A percentile compares a stretch with the other conserved stretches of the same genome.
These are phyloP conservation scores for Peromyscus attwateri DNA, from an alignment of 2,797 vertebrate species.

Conservation along the genomic window DNA sequence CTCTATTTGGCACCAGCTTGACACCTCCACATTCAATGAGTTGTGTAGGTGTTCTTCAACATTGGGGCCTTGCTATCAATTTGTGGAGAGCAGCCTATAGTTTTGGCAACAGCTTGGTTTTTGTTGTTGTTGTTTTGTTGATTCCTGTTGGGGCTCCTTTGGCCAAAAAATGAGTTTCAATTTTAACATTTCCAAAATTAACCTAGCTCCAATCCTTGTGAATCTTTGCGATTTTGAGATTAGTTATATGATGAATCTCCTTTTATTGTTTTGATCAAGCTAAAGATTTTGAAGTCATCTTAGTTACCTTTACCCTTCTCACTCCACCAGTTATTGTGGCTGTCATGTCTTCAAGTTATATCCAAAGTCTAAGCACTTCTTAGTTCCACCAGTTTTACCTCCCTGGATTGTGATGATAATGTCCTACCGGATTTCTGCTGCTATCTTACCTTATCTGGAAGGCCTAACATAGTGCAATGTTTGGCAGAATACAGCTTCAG, in stretches of 20 bases:
- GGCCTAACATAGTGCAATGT: background rate
- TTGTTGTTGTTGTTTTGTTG: background rate
- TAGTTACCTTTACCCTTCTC: background rate
- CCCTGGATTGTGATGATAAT: background rate
- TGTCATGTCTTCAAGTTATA: background rate
- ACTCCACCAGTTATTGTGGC: background rate
- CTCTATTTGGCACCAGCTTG: background rate
- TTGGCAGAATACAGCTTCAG: background rate
- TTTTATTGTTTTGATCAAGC: background rate
- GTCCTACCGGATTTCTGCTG: background rate
- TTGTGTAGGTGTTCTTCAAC: background rate
- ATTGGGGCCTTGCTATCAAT: background rate
- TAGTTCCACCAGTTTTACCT: background rate
- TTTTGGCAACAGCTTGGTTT: background rate
- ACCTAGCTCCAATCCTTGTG: background rate
- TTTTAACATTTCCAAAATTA: background rate
- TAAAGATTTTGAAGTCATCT: background rate
- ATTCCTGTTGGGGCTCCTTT: background rate
- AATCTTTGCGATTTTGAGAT: background rate
- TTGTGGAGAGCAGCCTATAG: too few relatives aligned
- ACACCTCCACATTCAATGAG: background rate
- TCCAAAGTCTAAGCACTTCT: conserved; percentile 7
- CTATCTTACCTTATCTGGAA: background rate
- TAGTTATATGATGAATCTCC: background rate
- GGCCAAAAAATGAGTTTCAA: background rate